phyloP scores from a whole-genome alignment of 2,888 invertebrate genomes.

The Drosophila demipolita region DNA sequence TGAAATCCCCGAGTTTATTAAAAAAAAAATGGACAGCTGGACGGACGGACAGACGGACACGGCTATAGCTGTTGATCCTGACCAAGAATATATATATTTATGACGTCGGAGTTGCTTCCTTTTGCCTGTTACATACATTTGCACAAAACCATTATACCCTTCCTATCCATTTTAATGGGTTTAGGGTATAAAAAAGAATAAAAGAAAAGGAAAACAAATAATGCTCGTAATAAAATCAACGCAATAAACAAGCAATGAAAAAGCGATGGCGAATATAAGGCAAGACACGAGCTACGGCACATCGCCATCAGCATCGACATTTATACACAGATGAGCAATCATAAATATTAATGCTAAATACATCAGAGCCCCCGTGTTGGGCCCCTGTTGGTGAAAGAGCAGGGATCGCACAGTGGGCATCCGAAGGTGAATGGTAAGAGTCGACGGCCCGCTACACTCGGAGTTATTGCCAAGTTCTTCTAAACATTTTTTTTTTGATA shows the following conservation, averaged over 20 bases:
- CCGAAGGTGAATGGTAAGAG: neutral
- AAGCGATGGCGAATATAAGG: constrained; percentile 40
- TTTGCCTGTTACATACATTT: no score
- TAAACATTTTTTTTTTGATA: no score
- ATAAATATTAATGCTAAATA: constrained; percentile 79
- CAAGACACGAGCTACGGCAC: constrained; percentile 7
- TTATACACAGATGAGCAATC: constrained; percentile 72
- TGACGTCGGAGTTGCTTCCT: no score
- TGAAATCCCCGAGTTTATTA: no score
- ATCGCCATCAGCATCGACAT: constrained; percentile 14
- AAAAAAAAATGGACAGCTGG: constrained; percentile 2
- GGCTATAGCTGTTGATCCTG: no score
- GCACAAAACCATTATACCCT: no score
- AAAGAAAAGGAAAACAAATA: constrained; percentile 41
- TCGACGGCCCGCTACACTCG: neutral
- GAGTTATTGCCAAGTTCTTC: no score
- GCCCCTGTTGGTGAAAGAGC: neutral
- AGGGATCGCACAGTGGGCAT: neutral
- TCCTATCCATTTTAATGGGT: no score
- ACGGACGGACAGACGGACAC: no score
- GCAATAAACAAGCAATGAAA: constrained; percentile 77
- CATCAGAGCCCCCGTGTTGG: constrained; percentile 32
- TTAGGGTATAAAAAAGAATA: no score
- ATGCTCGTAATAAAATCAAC: constrained; percentile 76
- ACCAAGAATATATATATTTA: no score